Evolutionary conservation across 2,888 invertebrate genomes (phyloP).

Genomic region (Clostera curtula): DNA sequence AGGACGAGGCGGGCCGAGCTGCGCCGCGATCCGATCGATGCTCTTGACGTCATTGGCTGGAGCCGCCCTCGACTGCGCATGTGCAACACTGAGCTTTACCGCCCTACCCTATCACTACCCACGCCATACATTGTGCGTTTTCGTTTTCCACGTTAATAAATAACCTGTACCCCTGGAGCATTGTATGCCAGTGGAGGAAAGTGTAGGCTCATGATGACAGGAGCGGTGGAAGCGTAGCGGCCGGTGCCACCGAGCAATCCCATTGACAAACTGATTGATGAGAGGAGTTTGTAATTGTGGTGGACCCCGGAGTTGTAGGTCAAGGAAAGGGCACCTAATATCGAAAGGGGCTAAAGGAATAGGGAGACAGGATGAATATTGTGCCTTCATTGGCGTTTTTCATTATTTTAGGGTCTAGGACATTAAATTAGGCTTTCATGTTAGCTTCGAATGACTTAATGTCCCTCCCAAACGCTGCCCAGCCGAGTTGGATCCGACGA

Average conservation of each 20-base stretch:
- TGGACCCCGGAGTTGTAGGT: constrained; percentile 7
- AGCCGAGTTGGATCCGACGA: too few relatives aligned
- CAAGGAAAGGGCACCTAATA: constrained; percentile 6
- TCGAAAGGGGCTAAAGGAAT: too few relatives aligned
- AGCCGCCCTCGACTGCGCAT: constrained; percentile 27
- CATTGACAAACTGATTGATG: constrained; percentile 65
- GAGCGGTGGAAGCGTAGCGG: constrained; percentile 20
- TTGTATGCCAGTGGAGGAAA: constrained; percentile 6
- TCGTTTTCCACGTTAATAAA: background rate
- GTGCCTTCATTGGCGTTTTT: too few relatives aligned
- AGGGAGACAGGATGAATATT: too few relatives aligned
- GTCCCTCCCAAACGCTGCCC: too few relatives aligned
- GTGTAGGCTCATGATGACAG: constrained; percentile 6
- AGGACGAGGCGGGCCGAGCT: constrained; percentile 29
- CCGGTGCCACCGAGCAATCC: constrained; percentile 29
- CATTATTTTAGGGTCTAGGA: too few relatives aligned
- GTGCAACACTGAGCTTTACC: constrained; percentile 22
- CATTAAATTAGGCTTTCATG: too few relatives aligned
- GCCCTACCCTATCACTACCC: constrained; percentile 8
- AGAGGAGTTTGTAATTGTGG: constrained; percentile 16
- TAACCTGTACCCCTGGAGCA: constrained; percentile 3
- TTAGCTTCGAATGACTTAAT: too few relatives aligned
- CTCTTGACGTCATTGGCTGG: constrained; percentile 58
- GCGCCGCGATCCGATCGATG: constrained; percentile 46
- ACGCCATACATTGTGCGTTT: constrained; percentile 23